Base-by-base conservation (phyloP, 2,888 invertebrate species). In the Noctua pronuba region DNA sequence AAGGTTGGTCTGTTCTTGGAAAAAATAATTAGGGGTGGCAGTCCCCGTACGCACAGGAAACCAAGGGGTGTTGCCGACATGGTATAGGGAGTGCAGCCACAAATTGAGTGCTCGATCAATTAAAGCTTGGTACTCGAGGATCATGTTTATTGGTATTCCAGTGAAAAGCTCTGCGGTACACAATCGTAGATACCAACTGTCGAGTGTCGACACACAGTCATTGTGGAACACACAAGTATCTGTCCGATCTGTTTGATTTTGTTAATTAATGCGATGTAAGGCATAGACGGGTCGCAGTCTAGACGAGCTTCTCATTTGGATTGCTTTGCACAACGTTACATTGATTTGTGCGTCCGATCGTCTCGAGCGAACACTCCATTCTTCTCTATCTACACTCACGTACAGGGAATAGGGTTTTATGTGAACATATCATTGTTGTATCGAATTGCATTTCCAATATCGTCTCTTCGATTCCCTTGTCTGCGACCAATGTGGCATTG, bases 281-380 rank as follows among this genome's bases (percentile, higher is more conserved):
- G 79, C 79, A n/a, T 38, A 41, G 65, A 41, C 41, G 65, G 65
- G 65, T 73, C 84, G 75, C 82, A 89, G 91, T 92, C 92, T 92
- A 93, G 93, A 92, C 93, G 79, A 84, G 81, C 86, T 87, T 88
- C 90, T 90, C 88, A 86, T 90, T 89, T 86, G 86, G 88, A 92
- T 92, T 90, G 91, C 91, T 89, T 90, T 90, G 90, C 86, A 89
- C 87, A 90, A 91, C 88, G 92, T 92, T 91, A 93, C 92, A 92
- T 94, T 94, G 93, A 94, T 94, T 93, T 92, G 92, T 93, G 91
- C 91, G 87, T 89, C 88, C 90, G 82, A 90, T 88, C 91, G 91
- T 89, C 89, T 89, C 86, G 68, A 79, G 69, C 84, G 75, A 77
- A 69, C 82, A 77, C 80, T 86, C 79, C 70, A 75, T 70, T 78